Evolutionary conservation across 2,113 vertebrate genomes (phyloP).

Genomic region (Passerina amoena): DNA sequence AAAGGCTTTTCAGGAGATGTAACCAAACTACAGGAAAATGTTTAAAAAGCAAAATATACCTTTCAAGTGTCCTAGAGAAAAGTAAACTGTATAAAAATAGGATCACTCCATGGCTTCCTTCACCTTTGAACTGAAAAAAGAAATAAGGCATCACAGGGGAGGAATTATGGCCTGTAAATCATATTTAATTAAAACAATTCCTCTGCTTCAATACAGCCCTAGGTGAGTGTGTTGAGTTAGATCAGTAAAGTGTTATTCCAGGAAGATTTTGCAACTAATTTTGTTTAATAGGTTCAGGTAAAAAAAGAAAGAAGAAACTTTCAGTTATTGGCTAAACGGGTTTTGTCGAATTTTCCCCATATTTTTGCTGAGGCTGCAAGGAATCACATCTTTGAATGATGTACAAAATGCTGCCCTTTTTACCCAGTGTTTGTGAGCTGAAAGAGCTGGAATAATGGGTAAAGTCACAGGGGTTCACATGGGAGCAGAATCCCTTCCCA

Average conservation of each 20-base stretch:
- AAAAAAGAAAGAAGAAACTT: not conserved
- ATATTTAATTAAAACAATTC: not conserved
- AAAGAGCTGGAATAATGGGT: not conserved
- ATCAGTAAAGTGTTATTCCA: not conserved
- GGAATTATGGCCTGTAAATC: not conserved
- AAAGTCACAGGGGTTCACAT: not conserved
- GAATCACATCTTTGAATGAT: not conserved
- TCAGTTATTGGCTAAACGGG: not conserved
- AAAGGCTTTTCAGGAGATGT: not conserved
- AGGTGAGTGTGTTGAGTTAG: not conserved
- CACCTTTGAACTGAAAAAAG: slow-evolving; percentile 76
- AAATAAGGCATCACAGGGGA: not conserved
- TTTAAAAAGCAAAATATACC: slow-evolving; percentile 59
- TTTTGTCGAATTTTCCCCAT: not conserved
- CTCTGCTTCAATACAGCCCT: not conserved
- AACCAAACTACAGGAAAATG: not conserved
- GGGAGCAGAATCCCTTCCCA: not conserved
- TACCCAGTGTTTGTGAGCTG: not conserved
- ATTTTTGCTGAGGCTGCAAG: not conserved
- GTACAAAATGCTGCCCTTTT: not conserved
- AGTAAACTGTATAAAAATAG: slow-evolving; percentile 88
- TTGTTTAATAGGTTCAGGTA: not conserved
- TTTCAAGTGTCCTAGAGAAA: slow-evolving; percentile 83
- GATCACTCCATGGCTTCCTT: slow-evolving; percentile 84
- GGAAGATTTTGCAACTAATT: not conserved